These are phyloP conservation scores for Leptopterna dolabrata DNA, from an alignment of 2,888 invertebrate genomes.

Conservation along the genomic window DNA sequence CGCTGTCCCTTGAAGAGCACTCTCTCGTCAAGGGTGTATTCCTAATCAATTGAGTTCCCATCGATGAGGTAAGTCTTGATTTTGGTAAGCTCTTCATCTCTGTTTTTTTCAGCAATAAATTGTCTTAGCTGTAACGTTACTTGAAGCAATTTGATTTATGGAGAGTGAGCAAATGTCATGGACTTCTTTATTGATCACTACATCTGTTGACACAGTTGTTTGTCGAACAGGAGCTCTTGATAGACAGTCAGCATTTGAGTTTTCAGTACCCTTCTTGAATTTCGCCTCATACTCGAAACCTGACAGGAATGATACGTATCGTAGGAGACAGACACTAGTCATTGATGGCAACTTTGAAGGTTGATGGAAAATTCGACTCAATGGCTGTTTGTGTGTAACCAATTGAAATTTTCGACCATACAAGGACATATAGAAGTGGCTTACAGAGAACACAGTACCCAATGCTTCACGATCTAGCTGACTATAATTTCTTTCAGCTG, in stretches of 20 bases:
- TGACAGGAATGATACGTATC: not conserved
- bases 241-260: conserved; percentile 44
- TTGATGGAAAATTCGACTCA: conserved; percentile 31
- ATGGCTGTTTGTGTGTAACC: conserved; percentile 52
- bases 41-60: not conserved
- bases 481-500: conserved; percentile 21
- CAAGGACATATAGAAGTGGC: conserved; percentile 16
- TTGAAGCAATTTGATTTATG: not conserved
- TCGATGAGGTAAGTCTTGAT: not conserved
- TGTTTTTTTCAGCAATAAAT: conserved; percentile 43
- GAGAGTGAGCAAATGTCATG: not conserved
- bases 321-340: not conserved
- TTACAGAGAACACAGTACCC: too few species aligned
- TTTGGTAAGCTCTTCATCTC: conserved; percentile 34
- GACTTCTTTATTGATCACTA: conserved; percentile 10
- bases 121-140: not conserved
- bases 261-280: not conserved
- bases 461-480: too few species aligned
- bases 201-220: too few species aligned
- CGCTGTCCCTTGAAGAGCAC: conserved; percentile 49
- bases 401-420: conserved; percentile 24
- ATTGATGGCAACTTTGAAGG: not conserved
- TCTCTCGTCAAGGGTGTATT: conserved; percentile 23
- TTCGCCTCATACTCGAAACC: conserved; percentile 18
- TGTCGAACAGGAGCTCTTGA: conserved; percentile 42